These are phyloP conservation scores for Diadumene lineata DNA, from an alignment of 92 coral and sea anemone genomes.

Conservation along the genomic window DNA sequence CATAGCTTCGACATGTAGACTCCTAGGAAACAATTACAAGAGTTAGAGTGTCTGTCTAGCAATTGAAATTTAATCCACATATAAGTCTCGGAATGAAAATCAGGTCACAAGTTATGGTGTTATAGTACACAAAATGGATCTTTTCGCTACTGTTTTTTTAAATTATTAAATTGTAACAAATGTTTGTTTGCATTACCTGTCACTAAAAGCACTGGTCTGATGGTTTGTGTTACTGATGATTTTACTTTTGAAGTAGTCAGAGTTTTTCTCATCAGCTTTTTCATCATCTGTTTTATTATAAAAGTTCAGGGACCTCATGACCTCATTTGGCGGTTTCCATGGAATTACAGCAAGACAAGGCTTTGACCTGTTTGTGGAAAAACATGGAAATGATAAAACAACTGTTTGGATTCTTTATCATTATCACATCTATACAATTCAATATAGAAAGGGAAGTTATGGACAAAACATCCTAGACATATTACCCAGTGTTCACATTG, in stretches of 20 bases:
- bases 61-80: too few relatives aligned
- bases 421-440: too few relatives aligned
- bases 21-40: background rate
- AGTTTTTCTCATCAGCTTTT: slow-evolving; percentile 27
- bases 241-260: slow-evolving; percentile 2
- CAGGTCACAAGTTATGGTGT: too few relatives aligned
- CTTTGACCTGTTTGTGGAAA: slow-evolving; percentile 44
- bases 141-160: too few relatives aligned
- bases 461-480: too few relatives aligned
- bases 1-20: slow-evolving; percentile 44
- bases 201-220: background rate
- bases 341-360: slow-evolving; percentile 97
- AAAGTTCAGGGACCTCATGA: slow-evolving; percentile 21
- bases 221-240: background rate
- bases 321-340: slow-evolving; percentile 77
- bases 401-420: background rate
- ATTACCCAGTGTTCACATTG: too few relatives aligned
- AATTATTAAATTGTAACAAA: too few relatives aligned
- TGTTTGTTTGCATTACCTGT: too few relatives aligned
- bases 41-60: too few relatives aligned
- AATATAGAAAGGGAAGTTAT: too few relatives aligned
- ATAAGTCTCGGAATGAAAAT: too few relatives aligned
- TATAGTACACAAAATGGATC: too few relatives aligned
- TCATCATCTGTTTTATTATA: slow-evolving; percentile 51
- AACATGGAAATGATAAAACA: background rate